Evolutionary conservation across 2,888 invertebrate species (phyloP), one percentile per base, ranked within the genome.

Genomic region (Zelleria hepariella): DNA sequence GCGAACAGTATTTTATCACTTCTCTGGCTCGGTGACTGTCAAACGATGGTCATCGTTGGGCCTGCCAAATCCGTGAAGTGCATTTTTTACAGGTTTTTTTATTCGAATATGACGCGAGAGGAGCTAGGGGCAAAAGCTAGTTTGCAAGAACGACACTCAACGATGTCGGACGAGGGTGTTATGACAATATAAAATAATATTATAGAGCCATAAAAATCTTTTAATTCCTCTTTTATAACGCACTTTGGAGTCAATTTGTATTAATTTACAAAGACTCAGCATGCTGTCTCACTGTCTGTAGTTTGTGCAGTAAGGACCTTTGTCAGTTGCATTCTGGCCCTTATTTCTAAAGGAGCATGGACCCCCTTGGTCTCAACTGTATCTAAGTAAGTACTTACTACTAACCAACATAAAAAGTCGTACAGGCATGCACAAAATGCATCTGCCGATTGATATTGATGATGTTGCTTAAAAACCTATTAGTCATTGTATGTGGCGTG

Each of bases 361-460:
- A n/a, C n/a, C n/a, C n/a, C n/a, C n/a, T n/a, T n/a, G n/a, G n/a
- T n/a, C n/a, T n/a, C n/a, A n/a, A n/a, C n/a, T n/a, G n/a, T n/a
- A n/a, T n/a, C n/a, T n/a, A n/a, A n/a, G n/a, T n/a, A n/a, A n/a
- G n/a, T n/a, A n/a, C n/a, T n/a, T n/a, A n/a, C 32, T 32, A 2
- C 32, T 15, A 4, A 5, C 32, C 32, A 42, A 10, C 6, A 32
- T 6, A 2, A 32, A 32, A 10, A 32, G 2, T 6, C 7, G 2
- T 42, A 15, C 32, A 15, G 4, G 2, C 15, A 42, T 42, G 10
- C 32, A 42, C 32, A n/a, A 23, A 49, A 55, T 48, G 54, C 59
- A 61, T 57, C 59, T 53, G 59, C 48, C 66, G 66, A 73, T 72
- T 69, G 68, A 71, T 65, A 72, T 71, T 70, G 65, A 71, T 70